phyloP scores from a whole-genome alignment of 2,113 vertebrate genomes.

The Xyliphius kryptos region DNA sequence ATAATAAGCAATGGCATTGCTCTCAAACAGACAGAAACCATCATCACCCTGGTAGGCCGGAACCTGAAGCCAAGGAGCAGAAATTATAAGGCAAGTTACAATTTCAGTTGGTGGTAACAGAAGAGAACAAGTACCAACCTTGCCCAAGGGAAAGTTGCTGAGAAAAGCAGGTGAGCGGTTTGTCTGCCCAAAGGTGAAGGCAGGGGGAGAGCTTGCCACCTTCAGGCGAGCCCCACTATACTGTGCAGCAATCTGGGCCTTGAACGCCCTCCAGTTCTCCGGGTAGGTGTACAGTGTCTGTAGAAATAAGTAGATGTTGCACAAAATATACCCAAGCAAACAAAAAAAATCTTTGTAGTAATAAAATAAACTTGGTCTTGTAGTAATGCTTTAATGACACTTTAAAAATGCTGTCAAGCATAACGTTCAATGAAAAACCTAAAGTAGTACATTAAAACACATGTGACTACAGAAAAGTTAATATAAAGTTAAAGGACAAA shows the following conservation, averaged over 20 bases:
- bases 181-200: slow-evolving; percentile 89
- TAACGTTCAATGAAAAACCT: too few relatives aligned
- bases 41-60: slow-evolving; percentile 87
- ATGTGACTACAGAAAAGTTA: too few relatives aligned
- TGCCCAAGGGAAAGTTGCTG: slow-evolving; percentile 84
- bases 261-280: slow-evolving; percentile 93
- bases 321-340: too few relatives aligned
- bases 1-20: slow-evolving; percentile 89
- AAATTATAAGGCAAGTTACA: neutral
- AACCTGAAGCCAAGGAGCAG: too few relatives aligned
- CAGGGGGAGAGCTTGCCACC: slow-evolving; percentile 74
- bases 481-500: too few relatives aligned
- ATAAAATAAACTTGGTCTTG: too few relatives aligned
- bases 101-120: too few relatives aligned
- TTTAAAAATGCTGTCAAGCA: too few relatives aligned
- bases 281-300: slow-evolving; percentile 91
- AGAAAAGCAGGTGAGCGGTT: slow-evolving; percentile 83
- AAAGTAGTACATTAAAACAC: too few relatives aligned
- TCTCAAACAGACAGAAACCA: slow-evolving; percentile 92
- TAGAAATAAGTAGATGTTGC: too few relatives aligned
- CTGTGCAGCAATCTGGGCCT: slow-evolving; percentile 87
- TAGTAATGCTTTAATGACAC: too few relatives aligned
- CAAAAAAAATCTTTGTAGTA: too few relatives aligned
- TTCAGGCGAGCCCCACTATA: slow-evolving; percentile 82
- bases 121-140: slow-evolving; percentile 69